A percentile compares a stretch with the other conserved stretches of the same genome.
phyloP scores from a whole-genome alignment of 2,113 vertebrate genomes.

The Hippotragus niger region DNA sequence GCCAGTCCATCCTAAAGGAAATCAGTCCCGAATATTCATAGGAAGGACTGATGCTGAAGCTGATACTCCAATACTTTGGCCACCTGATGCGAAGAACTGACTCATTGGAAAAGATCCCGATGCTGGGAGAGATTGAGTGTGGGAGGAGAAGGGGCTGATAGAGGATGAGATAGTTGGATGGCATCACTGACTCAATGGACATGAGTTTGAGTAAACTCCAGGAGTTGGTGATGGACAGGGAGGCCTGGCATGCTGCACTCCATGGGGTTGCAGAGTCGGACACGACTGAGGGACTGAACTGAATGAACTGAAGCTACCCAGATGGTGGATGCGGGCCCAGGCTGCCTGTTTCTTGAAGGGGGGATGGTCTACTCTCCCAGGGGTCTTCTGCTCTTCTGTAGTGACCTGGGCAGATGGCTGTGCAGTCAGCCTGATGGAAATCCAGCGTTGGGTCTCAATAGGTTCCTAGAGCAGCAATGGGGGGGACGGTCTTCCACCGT shows the following conservation, averaged over 20 bases:
- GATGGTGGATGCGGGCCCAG: background rate
- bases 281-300: background rate
- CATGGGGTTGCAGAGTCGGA: background rate
- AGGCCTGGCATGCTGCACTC: background rate
- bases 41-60: background rate
- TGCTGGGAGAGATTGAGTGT: background rate
- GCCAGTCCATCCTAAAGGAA: background rate
- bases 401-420: background rate
- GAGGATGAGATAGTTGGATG: background rate
- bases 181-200: background rate
- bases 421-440: background rate
- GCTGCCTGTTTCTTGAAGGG: background rate
- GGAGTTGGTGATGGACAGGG: background rate
- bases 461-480: background rate
- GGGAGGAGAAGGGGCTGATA: fast-evolving
- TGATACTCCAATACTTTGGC: background rate
- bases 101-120: background rate
- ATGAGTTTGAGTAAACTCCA: background rate
- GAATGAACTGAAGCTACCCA: background rate
- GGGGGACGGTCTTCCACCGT: background rate
- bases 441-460: background rate
- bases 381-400: background rate
- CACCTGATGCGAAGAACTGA: background rate
- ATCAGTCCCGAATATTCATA: background rate
- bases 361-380: background rate